A percentile compares a stretch with the other conserved stretches of the same genome.
These are phyloP conservation scores for Lerema accius DNA, from an alignment of 1,140 invertebrate species.

Conservation along the genomic window DNA sequence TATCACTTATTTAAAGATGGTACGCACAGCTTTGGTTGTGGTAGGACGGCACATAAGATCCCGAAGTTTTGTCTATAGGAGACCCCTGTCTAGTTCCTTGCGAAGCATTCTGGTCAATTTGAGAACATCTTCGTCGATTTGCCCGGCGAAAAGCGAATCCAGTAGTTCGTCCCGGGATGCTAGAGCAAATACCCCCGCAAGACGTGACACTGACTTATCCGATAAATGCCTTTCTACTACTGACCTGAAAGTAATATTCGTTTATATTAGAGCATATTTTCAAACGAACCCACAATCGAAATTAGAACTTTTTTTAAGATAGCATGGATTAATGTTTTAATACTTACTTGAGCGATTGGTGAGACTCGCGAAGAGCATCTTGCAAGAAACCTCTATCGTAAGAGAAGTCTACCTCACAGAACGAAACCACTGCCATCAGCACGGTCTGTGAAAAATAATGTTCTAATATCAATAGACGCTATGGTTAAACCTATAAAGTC, in stretches of 20 bases:
- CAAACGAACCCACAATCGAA: too few relatives aligned
- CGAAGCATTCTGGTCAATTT: constrained; percentile 73
- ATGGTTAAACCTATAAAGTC: too few relatives aligned
- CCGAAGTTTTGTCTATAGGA: constrained; percentile 61
- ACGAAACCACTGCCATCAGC: constrained; percentile 92
- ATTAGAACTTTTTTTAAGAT: too few relatives aligned
- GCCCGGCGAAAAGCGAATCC: constrained; percentile 69
- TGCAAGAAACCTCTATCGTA: constrained; percentile 85
- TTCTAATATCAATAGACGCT: too few relatives aligned
- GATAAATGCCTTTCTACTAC: constrained; percentile 74
- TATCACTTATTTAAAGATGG: constrained; percentile 37
- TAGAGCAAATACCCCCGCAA: constrained; percentile 69
- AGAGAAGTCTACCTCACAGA: constrained; percentile 92
- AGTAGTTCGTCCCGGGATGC: constrained; percentile 68
- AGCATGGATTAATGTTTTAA: too few relatives aligned
- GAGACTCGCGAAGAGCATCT: constrained; percentile 71
- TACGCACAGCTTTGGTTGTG: constrained; percentile 46
- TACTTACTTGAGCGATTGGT: constrained; percentile 74
- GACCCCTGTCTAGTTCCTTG: constrained; percentile 69
- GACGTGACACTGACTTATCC: constrained; percentile 72
- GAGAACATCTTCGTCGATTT: constrained; percentile 70
- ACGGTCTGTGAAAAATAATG: constrained; percentile 74
- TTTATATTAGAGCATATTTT: not conserved
- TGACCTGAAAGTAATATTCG: constrained; percentile 52
- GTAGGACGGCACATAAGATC: constrained; percentile 64